Evolutionary conservation across 2,113 vertebrate genomes (phyloP).

Genomic region (Glaucomys volans): DNA sequence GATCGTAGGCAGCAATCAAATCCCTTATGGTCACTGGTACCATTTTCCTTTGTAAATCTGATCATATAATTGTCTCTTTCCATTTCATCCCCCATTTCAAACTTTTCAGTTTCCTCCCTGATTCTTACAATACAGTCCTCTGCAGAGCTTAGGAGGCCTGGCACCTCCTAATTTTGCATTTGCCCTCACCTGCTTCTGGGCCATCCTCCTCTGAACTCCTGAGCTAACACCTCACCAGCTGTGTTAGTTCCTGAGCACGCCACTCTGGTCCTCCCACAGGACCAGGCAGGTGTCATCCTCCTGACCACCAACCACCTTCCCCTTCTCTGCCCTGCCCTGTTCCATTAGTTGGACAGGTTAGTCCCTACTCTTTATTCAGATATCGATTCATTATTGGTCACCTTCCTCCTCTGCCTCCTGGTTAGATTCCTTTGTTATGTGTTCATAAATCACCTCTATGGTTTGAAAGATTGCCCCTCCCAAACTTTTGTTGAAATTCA

Average conservation of each 20-base stretch:
- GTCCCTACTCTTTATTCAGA: neutral
- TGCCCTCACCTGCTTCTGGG: neutral
- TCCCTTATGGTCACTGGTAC: neutral
- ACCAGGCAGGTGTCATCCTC: neutral
- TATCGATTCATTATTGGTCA: neutral
- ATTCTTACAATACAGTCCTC: neutral
- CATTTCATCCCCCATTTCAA: neutral
- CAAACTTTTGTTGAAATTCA: neutral
- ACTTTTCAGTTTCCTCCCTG: neutral
- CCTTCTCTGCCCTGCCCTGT: neutral
- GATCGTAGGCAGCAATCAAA: neutral
- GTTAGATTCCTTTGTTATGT: neutral
- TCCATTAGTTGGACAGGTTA: neutral
- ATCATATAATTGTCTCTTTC: neutral
- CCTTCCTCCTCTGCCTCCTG: neutral
- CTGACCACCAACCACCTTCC: neutral
- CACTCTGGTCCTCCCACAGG: neutral
- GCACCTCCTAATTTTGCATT: neutral
- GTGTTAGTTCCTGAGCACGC: neutral
- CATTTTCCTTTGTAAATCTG: neutral
- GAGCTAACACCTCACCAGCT: neutral
- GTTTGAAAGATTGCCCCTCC: neutral
- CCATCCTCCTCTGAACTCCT: neutral
- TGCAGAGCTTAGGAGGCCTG: neutral
- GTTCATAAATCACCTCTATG: neutral